Percentiles rank a stretch among this genome's conserved stretches.
phyloP scores from a whole-genome alignment of 1,140 invertebrate genomes.

The Rhagoletis zephyria region DNA sequence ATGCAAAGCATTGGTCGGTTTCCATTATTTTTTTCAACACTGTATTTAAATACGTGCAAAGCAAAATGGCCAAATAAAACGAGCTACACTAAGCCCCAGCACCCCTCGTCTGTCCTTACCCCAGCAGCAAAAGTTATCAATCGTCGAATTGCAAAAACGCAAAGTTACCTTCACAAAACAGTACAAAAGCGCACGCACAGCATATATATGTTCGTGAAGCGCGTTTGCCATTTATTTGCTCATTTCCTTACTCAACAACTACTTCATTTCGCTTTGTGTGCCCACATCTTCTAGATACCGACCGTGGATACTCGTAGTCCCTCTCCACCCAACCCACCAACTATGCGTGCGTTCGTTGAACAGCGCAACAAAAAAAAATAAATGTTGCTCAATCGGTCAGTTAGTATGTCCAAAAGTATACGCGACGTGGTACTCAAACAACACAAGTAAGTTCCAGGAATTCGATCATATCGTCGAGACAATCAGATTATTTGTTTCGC shows the following conservation, averaged over 20 bases:
- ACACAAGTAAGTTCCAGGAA: constrained; percentile 57
- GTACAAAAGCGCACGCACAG: neutral
- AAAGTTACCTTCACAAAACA: neutral
- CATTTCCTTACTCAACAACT: neutral
- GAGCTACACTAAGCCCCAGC: neutral
- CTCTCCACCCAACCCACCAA: neutral
- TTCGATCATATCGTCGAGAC: constrained; percentile 55
- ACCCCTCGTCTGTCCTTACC: neutral
- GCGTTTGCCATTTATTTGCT: constrained; percentile 14
- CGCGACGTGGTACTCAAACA: constrained; percentile 33
- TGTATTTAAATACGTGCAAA: neutral
- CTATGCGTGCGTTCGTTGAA: neutral
- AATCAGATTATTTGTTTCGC: constrained; percentile 52
- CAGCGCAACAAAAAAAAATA: neutral
- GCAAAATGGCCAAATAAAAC: neutral
- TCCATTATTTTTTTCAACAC: too few species aligned
- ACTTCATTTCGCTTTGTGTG: constrained; percentile 5
- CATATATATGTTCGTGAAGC: neutral
- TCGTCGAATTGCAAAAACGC: neutral
- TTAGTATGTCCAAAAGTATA: neutral
- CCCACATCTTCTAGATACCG: neutral
- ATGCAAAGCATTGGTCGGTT: too few species aligned
- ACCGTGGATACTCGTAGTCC: neutral
- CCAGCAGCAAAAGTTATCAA: constrained; percentile 27
- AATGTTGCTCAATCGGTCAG: constrained; percentile 34